A percentile compares a stretch with the other conserved stretches of the same genome.
Evolutionary conservation across 1,140 invertebrate genomes (phyloP).

Genomic region (Heliconius hewitsoni): DNA sequence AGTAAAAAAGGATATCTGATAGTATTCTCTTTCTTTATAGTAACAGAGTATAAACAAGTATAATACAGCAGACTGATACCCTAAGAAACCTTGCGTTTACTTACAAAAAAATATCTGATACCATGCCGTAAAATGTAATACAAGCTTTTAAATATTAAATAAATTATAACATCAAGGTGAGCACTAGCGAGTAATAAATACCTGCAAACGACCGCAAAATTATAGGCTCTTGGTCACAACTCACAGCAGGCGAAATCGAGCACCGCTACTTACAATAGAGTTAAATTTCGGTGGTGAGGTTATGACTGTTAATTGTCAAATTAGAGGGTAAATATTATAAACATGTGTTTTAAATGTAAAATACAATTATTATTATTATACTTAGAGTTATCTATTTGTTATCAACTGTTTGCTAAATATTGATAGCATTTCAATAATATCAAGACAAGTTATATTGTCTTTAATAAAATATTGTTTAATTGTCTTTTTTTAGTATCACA

Average conservation of each 20-base stretch:
- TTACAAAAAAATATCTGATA: constrained; percentile 1
- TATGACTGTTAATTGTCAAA: constrained; percentile 69
- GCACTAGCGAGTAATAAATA: constrained; percentile 44
- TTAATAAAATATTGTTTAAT: not conserved
- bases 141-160: constrained; percentile 32
- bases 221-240: constrained; percentile 53
- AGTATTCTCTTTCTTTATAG: not conserved
- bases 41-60: not conserved
- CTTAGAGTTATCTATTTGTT: too few relatives aligned
- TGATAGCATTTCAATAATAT: too few relatives aligned
- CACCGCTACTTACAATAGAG: constrained; percentile 53
- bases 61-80: not conserved
- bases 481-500: too few relatives aligned
- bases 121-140: constrained; percentile 8
- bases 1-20: too few relatives aligned
- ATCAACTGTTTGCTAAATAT: too few relatives aligned
- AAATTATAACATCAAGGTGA: constrained; percentile 38
- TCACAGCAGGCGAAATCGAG: constrained; percentile 59
- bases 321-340: constrained; percentile 73
- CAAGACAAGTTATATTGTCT: too few relatives aligned
- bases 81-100: not conserved
- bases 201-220: constrained; percentile 74
- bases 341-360: constrained; percentile 40
- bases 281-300: constrained; percentile 51
- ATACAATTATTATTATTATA: constrained; percentile 8